phyloP scores from a whole-genome alignment of 2,888 invertebrate species.

The Napeogenes sylphis region DNA sequence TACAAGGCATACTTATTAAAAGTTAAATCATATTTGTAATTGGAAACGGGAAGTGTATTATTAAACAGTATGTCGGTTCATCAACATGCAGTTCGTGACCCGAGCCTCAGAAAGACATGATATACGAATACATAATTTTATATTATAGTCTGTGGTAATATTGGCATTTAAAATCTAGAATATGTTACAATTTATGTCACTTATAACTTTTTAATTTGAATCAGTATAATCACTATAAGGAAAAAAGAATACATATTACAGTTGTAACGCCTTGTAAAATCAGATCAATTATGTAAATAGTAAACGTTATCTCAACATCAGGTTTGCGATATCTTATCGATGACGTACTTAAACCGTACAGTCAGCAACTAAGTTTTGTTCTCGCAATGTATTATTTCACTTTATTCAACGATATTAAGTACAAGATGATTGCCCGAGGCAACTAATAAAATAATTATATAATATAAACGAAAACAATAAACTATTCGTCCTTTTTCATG shows the following conservation, averaged over 20 bases:
- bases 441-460: not conserved
- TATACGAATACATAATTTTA: not conserved
- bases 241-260: too few relatives aligned
- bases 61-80: constrained; percentile 24
- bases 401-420: not conserved
- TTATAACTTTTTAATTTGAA: too few relatives aligned
- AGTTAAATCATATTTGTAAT: constrained; percentile 13
- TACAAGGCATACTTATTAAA: not conserved
- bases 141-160: constrained; percentile 1
- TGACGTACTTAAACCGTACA: too few relatives aligned
- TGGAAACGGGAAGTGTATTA: constrained; percentile 24
- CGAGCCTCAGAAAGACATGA: constrained; percentile 1
- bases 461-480: constrained; percentile 2
- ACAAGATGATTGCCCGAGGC: not conserved
- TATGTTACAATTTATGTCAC: not conserved
- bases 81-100: constrained; percentile 18
- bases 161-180: not conserved
- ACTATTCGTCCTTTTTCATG: constrained; percentile 23
- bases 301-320: too few relatives aligned
- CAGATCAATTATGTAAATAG: too few relatives aligned
- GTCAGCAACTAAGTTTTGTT: too few relatives aligned
- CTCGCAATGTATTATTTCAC: too few relatives aligned
- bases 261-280: too few relatives aligned
- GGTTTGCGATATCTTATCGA: too few relatives aligned
- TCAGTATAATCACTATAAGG: too few relatives aligned